Base-by-base conservation (phyloP, 2,888 invertebrate genomes). In the Andrena bicolor region DNA sequence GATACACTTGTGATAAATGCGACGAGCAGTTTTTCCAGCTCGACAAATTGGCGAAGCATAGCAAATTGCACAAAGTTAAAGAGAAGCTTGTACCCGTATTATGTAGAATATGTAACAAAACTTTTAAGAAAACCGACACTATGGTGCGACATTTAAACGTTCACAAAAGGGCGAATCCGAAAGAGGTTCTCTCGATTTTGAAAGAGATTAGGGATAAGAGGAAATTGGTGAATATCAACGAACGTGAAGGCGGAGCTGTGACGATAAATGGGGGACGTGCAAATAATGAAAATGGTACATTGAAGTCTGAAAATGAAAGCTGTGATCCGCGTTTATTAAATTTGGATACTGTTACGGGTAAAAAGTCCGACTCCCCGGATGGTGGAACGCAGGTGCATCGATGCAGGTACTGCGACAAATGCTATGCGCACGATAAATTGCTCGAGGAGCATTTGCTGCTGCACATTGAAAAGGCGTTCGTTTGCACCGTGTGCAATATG, bases 71-170 rank as follows among this genome's bases (percentile, higher is more conserved):
- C 13, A 80, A 82, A 30, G 70, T 74, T 4, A 88, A 89, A 28
- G 85, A 84, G 2, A 91, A 89, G 77, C 68, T 79, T 2, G 80
- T 88, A 16, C 84, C 89, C 7, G 89, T 90, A 16, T 74, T 56
- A 28, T 93, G 93, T 68, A 88, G 85, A 63, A 92, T 93, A 71
- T 93, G 93, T 48, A 85, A 91, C 7, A 93, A 92, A 73, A 90
- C 74, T 75, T 93, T 93, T 71, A 85, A 90, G 8, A 93, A 92
- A 83, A 83, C 82, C 0, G 88, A 90, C 13, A 92, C 92, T 2
- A 92, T 93, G 92, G 90, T 93, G 2, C 87, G 92, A 66, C 93
- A 93, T 53, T 85, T 93, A 66, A 90, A 92, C 74, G 80, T 89
- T 56, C 93, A 93, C 61, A 93, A 93, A 69, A 89, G 87, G 65